Conservation (phyloP, 2,797 vertebrate genomes). For the Cynopterus sphinx region DNA sequence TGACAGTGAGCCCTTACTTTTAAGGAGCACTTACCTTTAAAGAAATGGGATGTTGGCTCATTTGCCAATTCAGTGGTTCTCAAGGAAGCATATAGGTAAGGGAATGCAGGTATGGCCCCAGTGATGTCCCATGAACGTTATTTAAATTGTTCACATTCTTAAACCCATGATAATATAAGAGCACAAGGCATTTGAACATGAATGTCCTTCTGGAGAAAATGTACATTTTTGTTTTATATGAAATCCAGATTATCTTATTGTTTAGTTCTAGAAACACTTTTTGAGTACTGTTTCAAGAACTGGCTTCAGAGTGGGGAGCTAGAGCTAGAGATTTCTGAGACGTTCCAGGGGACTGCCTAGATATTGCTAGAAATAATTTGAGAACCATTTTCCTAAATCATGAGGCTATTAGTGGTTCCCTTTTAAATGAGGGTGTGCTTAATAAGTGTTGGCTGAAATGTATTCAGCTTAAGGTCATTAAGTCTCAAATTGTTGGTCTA, state of each 20-base stretch:
- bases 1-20: not conserved
- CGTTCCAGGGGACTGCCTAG: not conserved
- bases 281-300: not conserved
- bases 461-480: not conserved
- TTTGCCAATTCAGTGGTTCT: not conserved
- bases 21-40: not conserved
- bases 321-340: not conserved
- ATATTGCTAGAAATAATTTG: not conserved
- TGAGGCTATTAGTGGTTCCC: not conserved
- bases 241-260: not conserved
- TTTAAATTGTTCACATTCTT: conserved; percentile 1
- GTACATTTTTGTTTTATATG: not conserved
- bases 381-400: not conserved
- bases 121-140: not conserved
- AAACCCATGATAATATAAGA: not conserved
- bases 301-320: not conserved
- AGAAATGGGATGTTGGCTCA: not conserved
- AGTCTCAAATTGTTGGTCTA: not conserved
- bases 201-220: not conserved
- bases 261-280: not conserved
- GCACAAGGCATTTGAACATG: not conserved
- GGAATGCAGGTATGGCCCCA: not conserved
- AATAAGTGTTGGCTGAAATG: not conserved
- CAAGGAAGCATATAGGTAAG: not conserved
- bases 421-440: not conserved